Percentiles rank a stretch among this genome's conserved stretches.
These are phyloP conservation scores for Amorpha juglandis DNA, from an alignment of 2,888 invertebrate genomes.

Conservation along the genomic window DNA sequence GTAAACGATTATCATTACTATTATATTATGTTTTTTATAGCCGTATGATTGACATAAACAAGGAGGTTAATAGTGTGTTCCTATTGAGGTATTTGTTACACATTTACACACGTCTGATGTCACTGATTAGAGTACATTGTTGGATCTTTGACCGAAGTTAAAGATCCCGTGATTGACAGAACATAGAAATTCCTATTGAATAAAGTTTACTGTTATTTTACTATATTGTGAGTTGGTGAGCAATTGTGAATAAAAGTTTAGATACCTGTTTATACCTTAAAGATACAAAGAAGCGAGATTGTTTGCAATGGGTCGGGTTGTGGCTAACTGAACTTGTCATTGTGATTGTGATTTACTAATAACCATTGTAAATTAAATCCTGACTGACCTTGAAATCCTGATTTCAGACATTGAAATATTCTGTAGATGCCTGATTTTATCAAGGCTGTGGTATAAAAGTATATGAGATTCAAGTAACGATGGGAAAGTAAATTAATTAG, in stretches of 20 bases:
- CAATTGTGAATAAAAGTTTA: neutral
- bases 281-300: neutral
- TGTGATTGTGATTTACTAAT: neutral
- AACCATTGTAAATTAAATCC: no score
- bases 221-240: conserved; percentile 19
- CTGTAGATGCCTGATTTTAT: neutral
- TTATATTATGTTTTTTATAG: neutral
- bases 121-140: conserved; percentile 30
- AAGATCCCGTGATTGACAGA: conserved; percentile 30
- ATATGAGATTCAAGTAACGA: neutral
- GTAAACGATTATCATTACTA: conserved; percentile 21
- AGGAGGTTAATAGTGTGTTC: conserved; percentile 39
- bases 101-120: conserved; percentile 28
- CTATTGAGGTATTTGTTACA: conserved; percentile 33
- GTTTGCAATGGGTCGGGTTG: neutral
- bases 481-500: no score
- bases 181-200: conserved; percentile 26
- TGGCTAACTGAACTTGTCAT: conserved; percentile 3
- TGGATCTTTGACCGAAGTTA: conserved; percentile 30
- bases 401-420: neutral
- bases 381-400: conserved; percentile 1
- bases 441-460: neutral
- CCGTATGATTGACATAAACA: conserved; percentile 36
- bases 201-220: conserved; percentile 25
- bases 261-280: neutral